A percentile compares a stretch with the other conserved stretches of the same genome.
These are phyloP conservation scores for Raja brachyura DNA, from an alignment of 2,113 vertebrate genomes.

Conservation along the genomic window DNA sequence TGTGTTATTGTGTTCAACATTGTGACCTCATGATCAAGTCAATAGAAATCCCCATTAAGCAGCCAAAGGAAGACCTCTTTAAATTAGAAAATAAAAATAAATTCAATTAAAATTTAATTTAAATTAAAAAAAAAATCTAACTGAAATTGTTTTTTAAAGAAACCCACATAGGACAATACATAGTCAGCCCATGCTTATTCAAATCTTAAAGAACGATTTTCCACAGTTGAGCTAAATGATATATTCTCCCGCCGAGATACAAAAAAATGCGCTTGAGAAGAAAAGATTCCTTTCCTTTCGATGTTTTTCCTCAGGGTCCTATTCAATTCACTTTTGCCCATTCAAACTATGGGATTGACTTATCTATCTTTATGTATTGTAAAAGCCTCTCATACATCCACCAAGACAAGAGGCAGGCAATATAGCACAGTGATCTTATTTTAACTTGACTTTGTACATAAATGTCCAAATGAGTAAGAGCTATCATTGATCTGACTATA, in stretches of 20 bases:
- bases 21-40: background rate
- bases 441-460: background rate
- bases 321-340: background rate
- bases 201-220: background rate
- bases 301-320: background rate
- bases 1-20: background rate
- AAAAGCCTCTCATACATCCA: background rate
- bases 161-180: background rate
- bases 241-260: background rate
- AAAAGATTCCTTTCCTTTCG: slow-evolving; percentile 5
- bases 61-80: background rate
- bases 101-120: too few relatives aligned
- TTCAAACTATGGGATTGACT: background rate
- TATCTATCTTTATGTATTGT: slow-evolving; percentile 7
- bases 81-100: too few relatives aligned
- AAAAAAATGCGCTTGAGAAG: background rate
- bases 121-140: too few relatives aligned
- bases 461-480: background rate
- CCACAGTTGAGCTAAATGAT: background rate
- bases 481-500: background rate
- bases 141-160: background rate
- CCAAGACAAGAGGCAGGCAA: slow-evolving; percentile 9
- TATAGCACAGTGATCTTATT: slow-evolving; percentile 4
- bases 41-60: background rate
- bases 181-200: background rate